These are phyloP conservation scores for Drosophila obscura DNA, from an alignment of 1,140 invertebrate genomes.

Conservation along the genomic window DNA sequence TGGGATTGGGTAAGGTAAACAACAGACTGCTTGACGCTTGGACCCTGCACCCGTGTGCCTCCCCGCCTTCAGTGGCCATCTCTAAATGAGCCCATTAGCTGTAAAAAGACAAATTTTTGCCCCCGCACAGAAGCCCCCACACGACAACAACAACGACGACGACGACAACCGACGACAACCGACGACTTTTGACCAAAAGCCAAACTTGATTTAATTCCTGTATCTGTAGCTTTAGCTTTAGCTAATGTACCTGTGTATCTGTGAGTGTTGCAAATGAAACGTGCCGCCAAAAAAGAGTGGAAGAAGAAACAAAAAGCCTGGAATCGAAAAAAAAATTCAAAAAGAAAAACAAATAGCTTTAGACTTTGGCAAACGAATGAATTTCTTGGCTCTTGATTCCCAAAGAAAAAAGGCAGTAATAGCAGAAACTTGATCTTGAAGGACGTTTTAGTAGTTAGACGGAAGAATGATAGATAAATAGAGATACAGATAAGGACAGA, in stretches of 20 bases:
- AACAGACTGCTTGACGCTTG: slow-evolving; percentile 73
- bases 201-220: slow-evolving; percentile 82
- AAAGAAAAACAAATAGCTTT: slow-evolving; percentile 40
- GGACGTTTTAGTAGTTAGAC: neutral
- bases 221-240: slow-evolving; percentile 33
- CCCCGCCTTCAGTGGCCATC: slow-evolving; percentile 33
- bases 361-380: slow-evolving; percentile 34
- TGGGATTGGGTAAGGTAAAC: slow-evolving; percentile 34
- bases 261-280: slow-evolving; percentile 60
- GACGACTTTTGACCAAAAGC: slow-evolving; percentile 56
- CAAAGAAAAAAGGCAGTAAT: slow-evolving; percentile 20
- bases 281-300: slow-evolving; percentile 50
- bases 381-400: too few relatives aligned
- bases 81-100: slow-evolving; percentile 76
- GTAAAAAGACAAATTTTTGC: slow-evolving; percentile 78
- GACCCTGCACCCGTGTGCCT: neutral
- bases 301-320: slow-evolving; percentile 7
- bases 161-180: slow-evolving; percentile 14
- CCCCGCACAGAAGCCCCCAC: slow-evolving; percentile 4
- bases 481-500: too few relatives aligned
- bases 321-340: slow-evolving; percentile 26
- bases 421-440: slow-evolving; percentile 53
- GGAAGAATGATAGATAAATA: too few relatives aligned
- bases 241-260: slow-evolving; percentile 4
- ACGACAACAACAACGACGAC: slow-evolving; percentile 25